These are phyloP conservation scores for Ciconia nigra DNA, from an alignment of 2,797 vertebrate species.

Conservation along the genomic window DNA sequence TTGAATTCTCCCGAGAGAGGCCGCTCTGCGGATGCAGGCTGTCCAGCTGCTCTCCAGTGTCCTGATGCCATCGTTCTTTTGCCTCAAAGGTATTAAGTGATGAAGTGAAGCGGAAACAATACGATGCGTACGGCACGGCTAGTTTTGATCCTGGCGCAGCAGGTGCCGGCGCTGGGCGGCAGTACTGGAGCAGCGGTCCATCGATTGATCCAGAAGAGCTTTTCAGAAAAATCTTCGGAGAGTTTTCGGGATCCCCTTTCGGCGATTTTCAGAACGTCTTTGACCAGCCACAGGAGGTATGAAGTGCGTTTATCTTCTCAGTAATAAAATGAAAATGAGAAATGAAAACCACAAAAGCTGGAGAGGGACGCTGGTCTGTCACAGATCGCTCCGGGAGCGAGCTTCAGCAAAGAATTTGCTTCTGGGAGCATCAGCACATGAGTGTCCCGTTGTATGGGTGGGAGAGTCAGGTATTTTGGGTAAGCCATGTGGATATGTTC, in stretches of 20 bases:
- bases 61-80: neutral
- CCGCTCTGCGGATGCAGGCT: neutral
- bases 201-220: slow-evolving; percentile 91
- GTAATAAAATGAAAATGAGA: neutral
- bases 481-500: neutral
- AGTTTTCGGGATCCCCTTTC: slow-evolving; percentile 87
- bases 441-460: neutral
- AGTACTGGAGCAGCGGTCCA: slow-evolving; percentile 83
- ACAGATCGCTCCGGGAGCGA: fast-evolving
- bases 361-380: neutral
- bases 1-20: fast-evolving
- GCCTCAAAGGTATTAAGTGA: slow-evolving; percentile 86
- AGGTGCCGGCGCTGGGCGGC: slow-evolving; percentile 66
- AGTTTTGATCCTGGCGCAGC: slow-evolving; percentile 82
- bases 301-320: neutral
- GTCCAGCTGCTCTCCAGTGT: fast-evolving
- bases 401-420: neutral
- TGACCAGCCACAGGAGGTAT: slow-evolving; percentile 92
- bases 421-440: neutral
- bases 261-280: slow-evolving; percentile 90
- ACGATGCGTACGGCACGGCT: slow-evolving; percentile 86
- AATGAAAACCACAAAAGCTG: neutral
- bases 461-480: neutral
- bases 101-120: slow-evolving; percentile 92
- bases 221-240: slow-evolving; percentile 96